These are phyloP conservation scores for Neoniphon sammara DNA, from an alignment of 2,797 vertebrate species.

Conservation along the genomic window DNA sequence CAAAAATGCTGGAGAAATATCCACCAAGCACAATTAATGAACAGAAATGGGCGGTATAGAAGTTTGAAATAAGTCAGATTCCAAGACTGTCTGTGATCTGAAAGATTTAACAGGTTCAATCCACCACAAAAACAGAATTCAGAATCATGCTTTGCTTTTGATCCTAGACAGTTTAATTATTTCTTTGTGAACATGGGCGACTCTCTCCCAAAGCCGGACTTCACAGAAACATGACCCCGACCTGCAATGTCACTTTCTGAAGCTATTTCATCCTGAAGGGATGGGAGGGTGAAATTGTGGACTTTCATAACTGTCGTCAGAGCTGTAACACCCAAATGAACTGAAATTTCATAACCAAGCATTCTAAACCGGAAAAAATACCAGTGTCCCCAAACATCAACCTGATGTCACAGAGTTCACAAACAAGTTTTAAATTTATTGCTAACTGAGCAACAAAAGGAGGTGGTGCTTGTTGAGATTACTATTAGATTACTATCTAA, in stretches of 20 bases:
- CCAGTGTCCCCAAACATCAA: not conserved
- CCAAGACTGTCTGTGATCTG: not conserved
- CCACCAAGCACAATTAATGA: constrained; percentile 2
- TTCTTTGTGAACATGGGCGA: not conserved
- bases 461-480: no score
- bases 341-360: not conserved
- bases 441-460: not conserved
- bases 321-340: not conserved
- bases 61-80: not conserved
- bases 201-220: not conserved
- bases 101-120: not conserved
- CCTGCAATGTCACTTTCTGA: not conserved
- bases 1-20: not conserved
- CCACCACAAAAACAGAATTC: not conserved
- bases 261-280: not conserved
- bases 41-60: not conserved
- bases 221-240: not conserved
- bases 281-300: not conserved
- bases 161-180: not conserved
- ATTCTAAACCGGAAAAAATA: not conserved
- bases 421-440: not conserved
- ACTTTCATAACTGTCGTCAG: not conserved
- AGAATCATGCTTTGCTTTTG: not conserved
- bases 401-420: not conserved
- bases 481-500: not conserved